Evolutionary conservation across 2,888 invertebrate species (phyloP).

Genomic region (Heliconius sara): DNA sequence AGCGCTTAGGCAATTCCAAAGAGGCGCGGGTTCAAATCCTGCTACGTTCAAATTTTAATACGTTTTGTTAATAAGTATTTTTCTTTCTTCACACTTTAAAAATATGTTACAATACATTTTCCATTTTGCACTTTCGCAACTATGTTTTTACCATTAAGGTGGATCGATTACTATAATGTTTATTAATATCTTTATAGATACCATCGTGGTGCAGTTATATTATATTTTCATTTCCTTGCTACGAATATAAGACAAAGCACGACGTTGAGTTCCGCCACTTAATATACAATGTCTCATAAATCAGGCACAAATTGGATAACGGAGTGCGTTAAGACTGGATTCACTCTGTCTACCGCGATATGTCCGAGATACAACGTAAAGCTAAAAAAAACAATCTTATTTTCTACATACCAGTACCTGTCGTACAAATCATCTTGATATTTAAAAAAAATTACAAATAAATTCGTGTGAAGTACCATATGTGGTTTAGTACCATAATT

Average conservation of each 20-base stretch:
- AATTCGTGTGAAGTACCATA: conserved; percentile 59
- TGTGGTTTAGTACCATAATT: conserved; percentile 57
- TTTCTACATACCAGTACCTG: conserved; percentile 55
- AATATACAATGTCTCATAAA: background rate
- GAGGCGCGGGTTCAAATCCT: too few species aligned
- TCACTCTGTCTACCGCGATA: background rate
- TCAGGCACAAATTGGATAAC: background rate
- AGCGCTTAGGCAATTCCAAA: too few species aligned
- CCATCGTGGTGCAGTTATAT: background rate
- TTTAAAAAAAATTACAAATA: conserved; percentile 66
- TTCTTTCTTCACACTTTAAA: too few species aligned
- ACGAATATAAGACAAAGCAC: background rate
- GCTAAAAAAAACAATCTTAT: background rate
- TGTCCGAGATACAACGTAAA: background rate
- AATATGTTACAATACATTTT: too few species aligned
- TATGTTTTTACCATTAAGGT: background rate
- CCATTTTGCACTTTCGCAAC: too few species aligned
- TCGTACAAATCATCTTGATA: conserved; percentile 59
- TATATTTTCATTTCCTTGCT: background rate
- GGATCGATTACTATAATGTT: background rate
- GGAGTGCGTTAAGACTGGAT: background rate
- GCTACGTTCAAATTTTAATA: too few species aligned
- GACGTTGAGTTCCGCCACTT: background rate
- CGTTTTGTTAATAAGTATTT: too few species aligned
- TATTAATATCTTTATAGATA: background rate